Evolutionary conservation across 1,140 invertebrate species (phyloP).

Genomic region (Drosophila neocordata): DNA sequence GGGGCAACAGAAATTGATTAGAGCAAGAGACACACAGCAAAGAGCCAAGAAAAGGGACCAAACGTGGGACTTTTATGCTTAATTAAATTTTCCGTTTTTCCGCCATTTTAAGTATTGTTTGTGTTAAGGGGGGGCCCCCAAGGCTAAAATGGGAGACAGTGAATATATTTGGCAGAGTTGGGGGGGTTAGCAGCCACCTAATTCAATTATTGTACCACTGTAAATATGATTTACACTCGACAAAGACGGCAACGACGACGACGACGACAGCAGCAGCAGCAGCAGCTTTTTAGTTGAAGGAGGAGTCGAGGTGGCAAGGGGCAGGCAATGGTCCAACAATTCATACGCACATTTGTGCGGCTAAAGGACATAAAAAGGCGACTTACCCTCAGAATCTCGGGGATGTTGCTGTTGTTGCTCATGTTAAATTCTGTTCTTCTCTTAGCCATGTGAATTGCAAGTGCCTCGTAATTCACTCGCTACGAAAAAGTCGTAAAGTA

Average conservation of each 20-base stretch:
- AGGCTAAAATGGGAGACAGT: not conserved
- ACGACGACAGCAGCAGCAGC: not conserved
- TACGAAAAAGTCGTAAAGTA: slow-evolving; percentile 41
- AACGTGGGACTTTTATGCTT: slow-evolving; percentile 35
- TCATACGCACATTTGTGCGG: slow-evolving; percentile 64
- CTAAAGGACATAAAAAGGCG: slow-evolving; percentile 67
- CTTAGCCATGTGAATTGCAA: slow-evolving; percentile 45
- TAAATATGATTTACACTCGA: slow-evolving; percentile 71
- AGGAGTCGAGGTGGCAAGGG: not conserved
- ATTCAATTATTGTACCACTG: slow-evolving; percentile 75
- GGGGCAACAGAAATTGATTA: slow-evolving; percentile 1
- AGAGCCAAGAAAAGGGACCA: slow-evolving; percentile 25
- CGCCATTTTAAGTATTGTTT: slow-evolving; percentile 5
- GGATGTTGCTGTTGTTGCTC: slow-evolving; percentile 1
- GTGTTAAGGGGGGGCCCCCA: slow-evolving; percentile 2
- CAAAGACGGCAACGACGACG: slow-evolving; percentile 24
- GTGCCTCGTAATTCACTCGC: slow-evolving; percentile 37
- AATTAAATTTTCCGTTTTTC: slow-evolving; percentile 56
- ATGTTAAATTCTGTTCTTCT: not conserved
- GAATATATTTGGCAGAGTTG: slow-evolving; percentile 1
- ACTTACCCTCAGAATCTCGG: slow-evolving; percentile 45
- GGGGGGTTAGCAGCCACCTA: slow-evolving; percentile 42
- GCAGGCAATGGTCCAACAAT: slow-evolving; percentile 33
- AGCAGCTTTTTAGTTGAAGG: slow-evolving; percentile 25
- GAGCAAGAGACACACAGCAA: not conserved